Evolutionary conservation across 1,140 invertebrate genomes (phyloP).

Genomic region (Orussus abietinus): DNA sequence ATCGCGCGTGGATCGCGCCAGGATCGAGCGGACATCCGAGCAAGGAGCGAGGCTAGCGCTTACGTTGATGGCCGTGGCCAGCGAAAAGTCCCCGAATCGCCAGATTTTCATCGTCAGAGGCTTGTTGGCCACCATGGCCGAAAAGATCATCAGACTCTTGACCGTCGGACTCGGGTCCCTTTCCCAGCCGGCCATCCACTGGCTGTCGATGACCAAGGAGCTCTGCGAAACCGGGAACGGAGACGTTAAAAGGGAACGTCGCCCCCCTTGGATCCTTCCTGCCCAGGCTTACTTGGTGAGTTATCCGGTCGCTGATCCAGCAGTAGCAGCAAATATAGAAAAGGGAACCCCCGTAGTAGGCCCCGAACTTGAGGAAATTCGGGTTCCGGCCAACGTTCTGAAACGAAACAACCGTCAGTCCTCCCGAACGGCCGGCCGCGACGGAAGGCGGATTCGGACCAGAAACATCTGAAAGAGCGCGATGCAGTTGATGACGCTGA

Average conservation of each 20-base stretch:
- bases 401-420: constrained; percentile 12
- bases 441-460: neutral
- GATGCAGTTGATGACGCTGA: constrained; percentile 15
- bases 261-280: no score
- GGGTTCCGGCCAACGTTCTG: constrained; percentile 25
- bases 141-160: neutral
- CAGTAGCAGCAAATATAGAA: constrained; percentile 23
- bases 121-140: constrained; percentile 2
- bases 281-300: constrained; percentile 18
- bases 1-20: no score
- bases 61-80: no score
- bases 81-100: no score
- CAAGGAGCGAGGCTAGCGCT: no score
- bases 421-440: no score
- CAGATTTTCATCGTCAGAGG: neutral
- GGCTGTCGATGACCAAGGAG: constrained; percentile 1
- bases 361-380: constrained; percentile 17
- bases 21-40: no score
- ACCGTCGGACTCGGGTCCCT: neutral
- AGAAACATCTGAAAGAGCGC: constrained; percentile 30
- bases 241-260: no score
- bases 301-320: constrained; percentile 27
- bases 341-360: constrained; percentile 21
- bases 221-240: neutral
- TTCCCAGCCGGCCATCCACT: constrained; percentile 23